Evolutionary conservation across 1,140 invertebrate species (phyloP).

Genomic region (Branchinecta lindahli): DNA sequence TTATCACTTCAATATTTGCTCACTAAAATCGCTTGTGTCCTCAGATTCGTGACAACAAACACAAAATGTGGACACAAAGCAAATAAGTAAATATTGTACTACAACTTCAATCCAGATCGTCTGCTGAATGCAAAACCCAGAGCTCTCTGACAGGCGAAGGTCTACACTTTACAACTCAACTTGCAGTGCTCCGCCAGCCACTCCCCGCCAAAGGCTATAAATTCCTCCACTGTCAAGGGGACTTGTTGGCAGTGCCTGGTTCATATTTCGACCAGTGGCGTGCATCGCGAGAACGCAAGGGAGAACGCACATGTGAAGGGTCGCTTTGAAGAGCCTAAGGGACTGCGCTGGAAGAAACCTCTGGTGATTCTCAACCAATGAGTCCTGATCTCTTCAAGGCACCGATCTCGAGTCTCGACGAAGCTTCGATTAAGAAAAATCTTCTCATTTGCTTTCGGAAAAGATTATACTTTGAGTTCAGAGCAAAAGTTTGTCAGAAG

Average conservation of each 20-base stretch:
- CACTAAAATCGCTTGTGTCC: background rate
- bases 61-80: background rate
- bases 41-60: conserved; percentile 6
- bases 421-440: too few species aligned
- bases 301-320: background rate
- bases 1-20: background rate
- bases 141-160: conserved; percentile 7
- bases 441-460: too few species aligned
- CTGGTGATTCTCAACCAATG: too few species aligned
- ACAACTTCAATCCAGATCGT: background rate
- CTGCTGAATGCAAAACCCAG: background rate
- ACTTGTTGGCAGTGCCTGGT: conserved; percentile 7
- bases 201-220: background rate
- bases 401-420: too few species aligned
- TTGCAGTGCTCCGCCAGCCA: background rate
- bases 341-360: too few species aligned
- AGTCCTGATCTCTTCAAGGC: too few species aligned
- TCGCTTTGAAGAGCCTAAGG: too few species aligned
- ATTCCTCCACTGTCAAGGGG: conserved; percentile 9
- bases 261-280: background rate
- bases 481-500: conserved; percentile 31
- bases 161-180: conserved; percentile 10
- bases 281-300: background rate
- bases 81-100: background rate
- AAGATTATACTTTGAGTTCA: too few species aligned